A percentile compares a stretch with the other conserved stretches of the same genome.
Evolutionary conservation across 2,888 invertebrate genomes (phyloP).

Genomic region (Hyposoter dolosus): DNA sequence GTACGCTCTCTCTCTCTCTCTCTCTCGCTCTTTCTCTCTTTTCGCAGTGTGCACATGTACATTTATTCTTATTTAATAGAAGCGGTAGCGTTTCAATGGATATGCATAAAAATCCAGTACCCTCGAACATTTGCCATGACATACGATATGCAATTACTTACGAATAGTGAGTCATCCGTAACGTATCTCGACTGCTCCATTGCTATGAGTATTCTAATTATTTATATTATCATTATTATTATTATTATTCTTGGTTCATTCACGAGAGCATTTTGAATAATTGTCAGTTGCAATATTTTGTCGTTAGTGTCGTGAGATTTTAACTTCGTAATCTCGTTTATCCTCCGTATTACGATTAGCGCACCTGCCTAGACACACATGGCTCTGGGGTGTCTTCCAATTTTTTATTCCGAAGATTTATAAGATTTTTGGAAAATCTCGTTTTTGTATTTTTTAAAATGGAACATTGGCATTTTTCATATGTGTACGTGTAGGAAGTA

Average conservation of each 20-base stretch:
- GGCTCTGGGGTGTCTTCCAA: no score
- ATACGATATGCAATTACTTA: conserved; percentile 64
- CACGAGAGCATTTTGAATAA: background rate
- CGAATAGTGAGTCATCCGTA: conserved; percentile 65
- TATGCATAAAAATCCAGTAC: conserved; percentile 55
- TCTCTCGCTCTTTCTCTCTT: background rate
- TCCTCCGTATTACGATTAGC: no score
- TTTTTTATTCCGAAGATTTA: no score
- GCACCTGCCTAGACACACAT: no score
- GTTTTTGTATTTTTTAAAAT: no score
- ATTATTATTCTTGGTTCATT: conserved; percentile 27
- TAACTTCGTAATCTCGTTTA: no score
- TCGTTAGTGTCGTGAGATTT: background rate
- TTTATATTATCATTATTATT: conserved; percentile 32
- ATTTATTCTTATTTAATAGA: background rate
- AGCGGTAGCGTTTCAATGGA: background rate
- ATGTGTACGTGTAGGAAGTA: no score
- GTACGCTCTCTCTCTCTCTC: background rate
- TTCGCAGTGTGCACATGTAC: background rate
- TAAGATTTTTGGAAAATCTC: no score
- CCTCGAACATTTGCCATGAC: conserved; percentile 56
- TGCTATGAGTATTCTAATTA: conserved; percentile 13
- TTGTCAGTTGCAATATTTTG: background rate
- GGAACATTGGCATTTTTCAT: no score
- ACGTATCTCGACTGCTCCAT: conserved; percentile 46